Evolutionary conservation across 1,140 invertebrate species (phyloP).

Genomic region (Cryptotermes secundus): DNA sequence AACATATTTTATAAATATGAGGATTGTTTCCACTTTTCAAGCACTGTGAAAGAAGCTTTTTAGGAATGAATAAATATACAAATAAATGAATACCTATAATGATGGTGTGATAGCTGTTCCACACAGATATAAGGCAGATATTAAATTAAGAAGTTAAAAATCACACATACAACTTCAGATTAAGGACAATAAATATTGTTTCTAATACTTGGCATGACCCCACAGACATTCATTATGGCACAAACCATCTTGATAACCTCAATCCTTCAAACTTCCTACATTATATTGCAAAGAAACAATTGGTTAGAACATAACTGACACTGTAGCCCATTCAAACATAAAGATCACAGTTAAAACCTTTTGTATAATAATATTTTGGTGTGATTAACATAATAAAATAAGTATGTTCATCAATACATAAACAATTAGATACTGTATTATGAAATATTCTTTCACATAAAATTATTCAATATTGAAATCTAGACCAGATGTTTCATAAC

Average conservation of each 20-base stretch:
- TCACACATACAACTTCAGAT: conserved; percentile 15
- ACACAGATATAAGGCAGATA: not conserved
- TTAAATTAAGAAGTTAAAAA: conserved; percentile 7
- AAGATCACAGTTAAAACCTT: not conserved
- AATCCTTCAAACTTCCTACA: not conserved
- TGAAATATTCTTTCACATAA: too few relatives aligned
- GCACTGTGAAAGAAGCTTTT: not conserved
- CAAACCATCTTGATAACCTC: not conserved
- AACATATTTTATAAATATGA: not conserved
- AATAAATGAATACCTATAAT: not conserved
- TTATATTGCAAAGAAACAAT: not conserved
- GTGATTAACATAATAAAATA: too few relatives aligned
- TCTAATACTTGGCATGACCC: conserved; percentile 14
- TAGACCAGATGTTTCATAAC: too few relatives aligned
- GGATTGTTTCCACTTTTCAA: not conserved
- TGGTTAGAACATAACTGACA: not conserved
- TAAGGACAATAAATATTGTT: not conserved
- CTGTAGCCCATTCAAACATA: not conserved
- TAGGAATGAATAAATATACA: not conserved
- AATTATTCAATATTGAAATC: too few relatives aligned
- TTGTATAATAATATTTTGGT: too few relatives aligned
- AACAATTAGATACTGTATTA: too few relatives aligned
- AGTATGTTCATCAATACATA: too few relatives aligned
- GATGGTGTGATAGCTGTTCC: not conserved
- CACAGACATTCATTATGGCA: not conserved